Percentiles rank a stretch among this genome's conserved stretches.
Evolutionary conservation across 2,113 vertebrate species (phyloP).

Genomic region (Microtus oregoni): DNA sequence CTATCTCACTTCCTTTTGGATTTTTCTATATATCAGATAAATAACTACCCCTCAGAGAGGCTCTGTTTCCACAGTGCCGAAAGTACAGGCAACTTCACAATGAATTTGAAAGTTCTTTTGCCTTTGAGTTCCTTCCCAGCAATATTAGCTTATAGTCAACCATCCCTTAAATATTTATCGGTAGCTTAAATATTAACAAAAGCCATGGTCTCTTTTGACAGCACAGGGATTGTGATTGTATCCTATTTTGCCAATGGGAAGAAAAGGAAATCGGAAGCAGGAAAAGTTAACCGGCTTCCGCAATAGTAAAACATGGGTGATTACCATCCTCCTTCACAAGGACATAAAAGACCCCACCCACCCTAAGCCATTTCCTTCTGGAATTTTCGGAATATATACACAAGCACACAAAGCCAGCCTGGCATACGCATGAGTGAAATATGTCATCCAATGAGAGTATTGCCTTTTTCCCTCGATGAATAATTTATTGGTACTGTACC

Average conservation of each 20-base stretch:
- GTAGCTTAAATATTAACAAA: constrained; percentile 57
- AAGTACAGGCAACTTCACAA: background rate
- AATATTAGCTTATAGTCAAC: background rate
- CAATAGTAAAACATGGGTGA: background rate
- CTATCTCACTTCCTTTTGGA: background rate
- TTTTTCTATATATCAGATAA: background rate
- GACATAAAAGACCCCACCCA: background rate
- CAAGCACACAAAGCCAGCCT: constrained; percentile 26
- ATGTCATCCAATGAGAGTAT: constrained; percentile 19
- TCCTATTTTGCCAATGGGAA: background rate
- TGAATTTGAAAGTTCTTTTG: background rate
- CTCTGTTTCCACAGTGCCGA: background rate
- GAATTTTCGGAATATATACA: background rate
- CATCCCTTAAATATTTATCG: constrained; percentile 2
- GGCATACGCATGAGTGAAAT: constrained; percentile 19
- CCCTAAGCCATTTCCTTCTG: constrained; percentile 22
- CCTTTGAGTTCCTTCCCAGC: background rate
- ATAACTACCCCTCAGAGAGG: background rate
- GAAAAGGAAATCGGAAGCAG: background rate
- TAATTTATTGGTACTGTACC: constrained; percentile 77
- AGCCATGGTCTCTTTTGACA: constrained; percentile 39
- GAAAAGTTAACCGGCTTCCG: background rate
- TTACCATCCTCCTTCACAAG: background rate
- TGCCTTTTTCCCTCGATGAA: constrained; percentile 71
- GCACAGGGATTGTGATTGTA: background rate